A percentile compares a stretch with the other conserved stretches of the same genome.
phyloP scores from a whole-genome alignment of 2,888 invertebrate species.

The Drosophila flavopinicola region DNA sequence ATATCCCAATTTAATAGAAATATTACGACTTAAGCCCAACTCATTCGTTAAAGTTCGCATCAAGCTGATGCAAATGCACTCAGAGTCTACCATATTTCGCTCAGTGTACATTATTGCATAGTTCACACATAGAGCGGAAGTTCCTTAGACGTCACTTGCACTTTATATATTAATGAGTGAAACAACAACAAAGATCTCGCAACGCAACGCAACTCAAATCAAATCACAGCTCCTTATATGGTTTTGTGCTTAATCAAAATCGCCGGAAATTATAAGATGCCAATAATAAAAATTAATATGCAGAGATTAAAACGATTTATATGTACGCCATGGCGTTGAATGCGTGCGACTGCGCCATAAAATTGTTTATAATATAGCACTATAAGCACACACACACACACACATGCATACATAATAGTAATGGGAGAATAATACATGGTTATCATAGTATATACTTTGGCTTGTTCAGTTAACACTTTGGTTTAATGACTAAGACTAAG shows the following conservation, averaged over 20 bases:
- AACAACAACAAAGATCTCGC: background rate
- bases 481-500: slow-evolving; percentile 79
- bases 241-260: slow-evolving; percentile 57
- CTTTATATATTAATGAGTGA: slow-evolving; percentile 40
- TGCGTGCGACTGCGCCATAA: slow-evolving; percentile 66
- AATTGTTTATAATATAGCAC: slow-evolving; percentile 57
- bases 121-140: slow-evolving; percentile 42
- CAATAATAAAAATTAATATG: slow-evolving; percentile 75
- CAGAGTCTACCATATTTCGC: background rate
- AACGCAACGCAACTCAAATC: slow-evolving; percentile 25
- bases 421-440: too few species aligned
- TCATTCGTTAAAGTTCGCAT: too few species aligned
- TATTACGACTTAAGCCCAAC: too few species aligned
- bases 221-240: slow-evolving; percentile 57
- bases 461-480: slow-evolving; percentile 64
- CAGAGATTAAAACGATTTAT: slow-evolving; percentile 78
- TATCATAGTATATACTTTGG: slow-evolving; percentile 28
- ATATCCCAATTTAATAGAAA: too few species aligned
- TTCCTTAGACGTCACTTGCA: slow-evolving; percentile 54
- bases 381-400: slow-evolving; percentile 24
- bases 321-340: slow-evolving; percentile 67
- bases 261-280: slow-evolving; percentile 70
- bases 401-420: background rate
- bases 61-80: background rate
- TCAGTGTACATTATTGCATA: slow-evolving; percentile 21